Evolutionary conservation across 2,797 vertebrate species (phyloP), one percentile per base, ranked within the genome.

Genomic region (Etheostoma perlongum): DNA sequence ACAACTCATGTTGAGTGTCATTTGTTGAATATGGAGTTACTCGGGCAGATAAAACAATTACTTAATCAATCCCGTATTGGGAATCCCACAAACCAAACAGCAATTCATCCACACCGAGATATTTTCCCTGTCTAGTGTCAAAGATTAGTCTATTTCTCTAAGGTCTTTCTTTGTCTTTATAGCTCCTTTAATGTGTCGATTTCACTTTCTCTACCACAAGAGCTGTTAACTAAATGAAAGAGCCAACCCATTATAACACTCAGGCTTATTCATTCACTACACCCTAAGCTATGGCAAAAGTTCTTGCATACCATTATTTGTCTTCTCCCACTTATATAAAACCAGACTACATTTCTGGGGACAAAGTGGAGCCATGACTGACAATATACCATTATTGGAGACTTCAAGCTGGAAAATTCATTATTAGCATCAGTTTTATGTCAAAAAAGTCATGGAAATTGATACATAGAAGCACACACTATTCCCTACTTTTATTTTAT

Each of bases 91-190:
- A 72, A 64, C 30, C 51, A 47, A 72, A 69, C 58, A 78, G 44
- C 72, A 78, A 60, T 78, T 83, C 62, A 75, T 66, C 67, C 18
- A 68, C 16, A 49, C 23, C 0, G 46, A 75, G 23, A 71, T 65
- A 67, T 71, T 76, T 76, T 53, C 58, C 66, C 67, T 27, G 55
- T 61, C 63, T 65, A 78, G 82, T 46, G 53, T 40, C 70, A 73
- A 66, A 68, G 25, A 75, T 65, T 11, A 8, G 21, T 58, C 47
- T 33, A 1, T 69, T 58, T 42, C 53, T 64, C 18, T 53, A 13
- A 46, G 19, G 51, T 72, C 65, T 46, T n/a, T 40, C n/a, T 73
- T 65, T 67, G 61, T 59, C 78, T 81, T 82, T 77, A 54, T 18
- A 42, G 49, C 42, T 64, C 8, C 40, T 69, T 82, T 76, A 14